Percentiles rank a stretch among this genome's conserved stretches.
phyloP scores from a whole-genome alignment of 2,797 vertebrate species.

The Cynopterus sphinx region DNA sequence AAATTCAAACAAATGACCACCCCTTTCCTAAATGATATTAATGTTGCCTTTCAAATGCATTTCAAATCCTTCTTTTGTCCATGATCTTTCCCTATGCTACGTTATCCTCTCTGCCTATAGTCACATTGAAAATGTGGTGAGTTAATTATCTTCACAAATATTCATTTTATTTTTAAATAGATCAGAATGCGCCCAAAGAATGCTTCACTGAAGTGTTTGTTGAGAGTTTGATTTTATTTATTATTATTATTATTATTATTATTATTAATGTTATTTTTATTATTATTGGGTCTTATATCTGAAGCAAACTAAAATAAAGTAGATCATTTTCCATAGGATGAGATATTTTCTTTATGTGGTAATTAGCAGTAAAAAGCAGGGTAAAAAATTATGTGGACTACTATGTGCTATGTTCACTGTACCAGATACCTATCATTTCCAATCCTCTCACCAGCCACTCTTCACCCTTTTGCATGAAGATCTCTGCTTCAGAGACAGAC shows the following conservation, averaged over 20 bases:
- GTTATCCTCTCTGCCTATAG: neutral
- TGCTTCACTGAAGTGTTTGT: neutral
- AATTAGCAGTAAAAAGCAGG: neutral
- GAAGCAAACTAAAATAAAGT: neutral
- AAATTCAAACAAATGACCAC: neutral
- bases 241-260: neutral
- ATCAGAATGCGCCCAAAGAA: neutral
- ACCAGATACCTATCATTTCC: neutral
- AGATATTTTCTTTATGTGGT: neutral
- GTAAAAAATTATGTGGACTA: neutral
- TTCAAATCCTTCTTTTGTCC: neutral
- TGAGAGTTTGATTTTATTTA: neutral
- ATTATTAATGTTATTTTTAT: neutral
- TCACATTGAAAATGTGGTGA: neutral
- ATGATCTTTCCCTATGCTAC: neutral
- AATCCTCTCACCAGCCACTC: rapidly evolving
- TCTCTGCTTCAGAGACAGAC: neutral
- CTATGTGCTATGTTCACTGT: neutral
- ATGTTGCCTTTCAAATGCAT: neutral
- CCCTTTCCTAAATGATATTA: neutral
- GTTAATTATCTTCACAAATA: neutral
- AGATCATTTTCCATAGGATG: neutral
- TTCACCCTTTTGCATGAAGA: neutral
- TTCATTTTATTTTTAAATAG: neutral
- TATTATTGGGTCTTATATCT: neutral